Base-by-base conservation (phyloP, 1,140 invertebrate species). In the Leptoteleia sp. region DNA sequence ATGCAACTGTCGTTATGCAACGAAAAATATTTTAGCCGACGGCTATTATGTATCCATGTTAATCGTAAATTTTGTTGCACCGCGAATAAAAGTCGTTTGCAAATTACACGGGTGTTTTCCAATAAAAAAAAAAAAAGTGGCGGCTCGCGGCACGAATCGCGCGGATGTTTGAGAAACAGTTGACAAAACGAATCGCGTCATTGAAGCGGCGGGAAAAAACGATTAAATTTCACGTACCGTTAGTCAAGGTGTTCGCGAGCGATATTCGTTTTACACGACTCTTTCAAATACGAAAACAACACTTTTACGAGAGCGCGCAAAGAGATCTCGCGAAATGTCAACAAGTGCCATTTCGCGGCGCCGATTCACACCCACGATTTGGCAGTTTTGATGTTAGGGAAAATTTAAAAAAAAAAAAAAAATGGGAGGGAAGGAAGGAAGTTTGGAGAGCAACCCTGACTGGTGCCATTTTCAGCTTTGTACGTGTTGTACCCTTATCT, bases 401-500 rank as follows among this genome's bases (percentile, higher is more conserved):
- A n/a, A n/a, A 15, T 9, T 9, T 29, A 3, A 47, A 15, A 4
- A 31, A 47, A 31, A 25, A 31, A 31, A n/a, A 31, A 31, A n/a
- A 17, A 9, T n/a, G n/a, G n/a, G n/a, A 40, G 1, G 9, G 7
- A 16, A 17, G 9, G 15, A 40, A 40, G 4, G 4, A 9, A 1
- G 3, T 17, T 7, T 6, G 19, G 5, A 22, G 19, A 22, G 19
- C 19, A 22, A 5, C 19, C 5, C 5, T 22, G 19, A 22, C 48
- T 42, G 37, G 12, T 48, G 57, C 75, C 42, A 84, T n/a, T 89
- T 90, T 27, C 84, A 95, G 94, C 93, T 12, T 87, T 95, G 16
- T 92, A 92, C 79, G 94, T 95, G 27, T 89, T 97, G 22, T 94
- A 96, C 82, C 95, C 95, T 1, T 97, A 96, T 86, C 88, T 96